These are phyloP conservation scores for Magallana gigas DNA, from an alignment of 1,140 invertebrate genomes.

Conservation along the genomic window DNA sequence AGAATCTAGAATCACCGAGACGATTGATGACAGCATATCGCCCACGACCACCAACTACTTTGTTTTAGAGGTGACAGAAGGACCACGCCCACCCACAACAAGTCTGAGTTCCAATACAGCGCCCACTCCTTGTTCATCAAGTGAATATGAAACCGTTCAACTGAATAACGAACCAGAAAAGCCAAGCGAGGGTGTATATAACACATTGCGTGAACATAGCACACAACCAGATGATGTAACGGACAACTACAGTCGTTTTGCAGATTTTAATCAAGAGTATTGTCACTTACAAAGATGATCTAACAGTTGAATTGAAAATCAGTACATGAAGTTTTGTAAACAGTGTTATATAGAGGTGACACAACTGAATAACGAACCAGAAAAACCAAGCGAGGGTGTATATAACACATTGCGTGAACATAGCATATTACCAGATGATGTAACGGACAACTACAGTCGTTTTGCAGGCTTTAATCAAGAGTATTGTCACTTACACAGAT, in stretches of 20 bases:
- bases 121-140: not conserved
- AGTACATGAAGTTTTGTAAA: no score
- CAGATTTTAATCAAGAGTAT: not conserved
- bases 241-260: not conserved
- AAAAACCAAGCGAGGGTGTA: not conserved
- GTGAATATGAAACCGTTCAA: not conserved
- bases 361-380: not conserved
- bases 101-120: no score
- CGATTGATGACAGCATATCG: not conserved
- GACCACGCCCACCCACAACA: not conserved
- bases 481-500: not conserved
- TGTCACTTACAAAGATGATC: not conserved
- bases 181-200: not conserved
- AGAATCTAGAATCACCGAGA: not conserved
- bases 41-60: not conserved
- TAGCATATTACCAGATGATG: not conserved
- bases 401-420: not conserved
- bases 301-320: no score
- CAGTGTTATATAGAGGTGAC: no score
- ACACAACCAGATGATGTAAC: not conserved
- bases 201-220: not conserved
- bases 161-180: not conserved
- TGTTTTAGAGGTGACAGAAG: not conserved
- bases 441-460: not conserved
- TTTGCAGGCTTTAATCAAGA: not conserved